Percentiles rank a stretch among this genome's conserved stretches.
Conservation (phyloP, 2,113 vertebrate genomes). For the Euleptes europaea region DNA sequence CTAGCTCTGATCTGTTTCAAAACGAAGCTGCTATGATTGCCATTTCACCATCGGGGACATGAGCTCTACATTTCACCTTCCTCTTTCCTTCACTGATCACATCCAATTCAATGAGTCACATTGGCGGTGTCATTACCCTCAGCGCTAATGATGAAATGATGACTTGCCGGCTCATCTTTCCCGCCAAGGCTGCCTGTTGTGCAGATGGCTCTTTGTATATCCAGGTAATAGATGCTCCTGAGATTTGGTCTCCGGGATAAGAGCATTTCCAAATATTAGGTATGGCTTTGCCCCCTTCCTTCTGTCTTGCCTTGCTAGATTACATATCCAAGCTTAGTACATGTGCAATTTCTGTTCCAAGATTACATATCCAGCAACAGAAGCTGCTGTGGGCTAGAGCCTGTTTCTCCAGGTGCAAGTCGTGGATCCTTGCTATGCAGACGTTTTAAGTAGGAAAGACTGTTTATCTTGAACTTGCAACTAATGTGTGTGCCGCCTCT, state of each 20-base stretch:
- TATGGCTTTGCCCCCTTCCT: background rate
- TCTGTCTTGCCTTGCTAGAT: background rate
- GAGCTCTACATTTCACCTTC: background rate
- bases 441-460: too few species aligned
- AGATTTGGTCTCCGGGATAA: constrained; percentile 8
- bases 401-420: too few species aligned
- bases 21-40: too few species aligned
- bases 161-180: constrained; percentile 30
- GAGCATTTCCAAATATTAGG: background rate
- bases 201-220: constrained; percentile 47
- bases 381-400: too few species aligned
- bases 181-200: constrained; percentile 40
- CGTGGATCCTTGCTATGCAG: too few species aligned
- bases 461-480: too few species aligned
- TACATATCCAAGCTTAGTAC: too few species aligned
- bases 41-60: background rate
- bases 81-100: constrained; percentile 45
- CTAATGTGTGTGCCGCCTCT: too few species aligned
- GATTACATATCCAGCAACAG: too few species aligned
- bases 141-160: constrained; percentile 57
- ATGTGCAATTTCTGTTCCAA: too few species aligned
- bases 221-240: background rate
- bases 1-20: too few species aligned
- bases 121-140: constrained; percentile 33
- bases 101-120: constrained; percentile 37